Conservation (phyloP, 2,113 vertebrate genomes). For the Haplochromis vanheusdeni region DNA sequence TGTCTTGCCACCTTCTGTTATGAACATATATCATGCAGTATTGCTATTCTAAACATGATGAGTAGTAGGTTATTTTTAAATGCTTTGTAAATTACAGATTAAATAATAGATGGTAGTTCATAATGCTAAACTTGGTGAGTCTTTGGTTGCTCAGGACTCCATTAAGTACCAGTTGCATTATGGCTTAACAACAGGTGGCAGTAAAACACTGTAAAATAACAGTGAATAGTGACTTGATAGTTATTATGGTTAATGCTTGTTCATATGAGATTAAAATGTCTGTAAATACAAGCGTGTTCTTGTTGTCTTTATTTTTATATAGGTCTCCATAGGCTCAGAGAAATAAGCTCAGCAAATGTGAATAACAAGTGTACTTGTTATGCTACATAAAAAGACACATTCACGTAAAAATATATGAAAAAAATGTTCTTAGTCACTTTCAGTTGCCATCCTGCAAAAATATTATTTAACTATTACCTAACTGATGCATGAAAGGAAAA, state of each 20-base stretch:
- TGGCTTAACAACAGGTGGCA: conserved; percentile 57
- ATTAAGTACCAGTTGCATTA: background rate
- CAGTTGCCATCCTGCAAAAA: background rate
- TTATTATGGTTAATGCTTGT: background rate
- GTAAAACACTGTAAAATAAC: conserved; percentile 30
- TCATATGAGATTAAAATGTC: background rate
- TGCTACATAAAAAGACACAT: background rate
- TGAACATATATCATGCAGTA: background rate
- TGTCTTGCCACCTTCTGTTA: background rate
- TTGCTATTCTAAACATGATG: background rate
- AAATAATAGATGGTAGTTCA: background rate
- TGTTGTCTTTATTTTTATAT: background rate
- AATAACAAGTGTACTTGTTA: background rate
- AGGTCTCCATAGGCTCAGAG: background rate
- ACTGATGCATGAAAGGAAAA: background rate
- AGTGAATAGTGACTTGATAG: background rate
- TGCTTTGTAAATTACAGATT: background rate
- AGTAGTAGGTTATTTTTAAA: background rate
- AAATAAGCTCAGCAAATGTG: background rate
- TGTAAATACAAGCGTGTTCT: background rate
- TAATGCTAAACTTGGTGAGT: background rate
- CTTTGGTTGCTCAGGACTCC: background rate
- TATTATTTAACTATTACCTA: background rate
- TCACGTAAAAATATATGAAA: background rate
- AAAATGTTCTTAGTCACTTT: background rate